phyloP scores from a whole-genome alignment of 2,888 invertebrate genomes.

The Liopterus haemorrhoidalis region DNA sequence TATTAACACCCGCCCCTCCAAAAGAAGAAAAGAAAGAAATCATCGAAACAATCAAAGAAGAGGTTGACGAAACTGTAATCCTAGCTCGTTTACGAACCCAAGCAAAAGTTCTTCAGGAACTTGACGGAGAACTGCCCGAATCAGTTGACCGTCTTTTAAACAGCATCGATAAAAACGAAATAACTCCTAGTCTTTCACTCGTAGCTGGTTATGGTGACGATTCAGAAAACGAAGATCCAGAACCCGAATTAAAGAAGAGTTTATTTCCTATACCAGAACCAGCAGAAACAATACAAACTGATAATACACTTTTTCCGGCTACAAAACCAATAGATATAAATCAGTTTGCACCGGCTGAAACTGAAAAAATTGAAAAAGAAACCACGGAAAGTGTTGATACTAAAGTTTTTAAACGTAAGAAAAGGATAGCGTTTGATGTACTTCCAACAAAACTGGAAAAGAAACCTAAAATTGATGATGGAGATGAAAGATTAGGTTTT shows the following conservation, averaged over 20 bases:
- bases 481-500: slow-evolving; percentile 39
- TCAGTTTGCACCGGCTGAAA: slow-evolving; percentile 35
- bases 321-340: slow-evolving; percentile 42
- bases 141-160: slow-evolving; percentile 39
- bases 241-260: slow-evolving; percentile 20
- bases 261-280: slow-evolving; percentile 9
- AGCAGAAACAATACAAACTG: slow-evolving; percentile 34
- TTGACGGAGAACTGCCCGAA: slow-evolving; percentile 43
- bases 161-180: slow-evolving; percentile 24
- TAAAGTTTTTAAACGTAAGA: slow-evolving; percentile 52
- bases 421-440: slow-evolving; percentile 48
- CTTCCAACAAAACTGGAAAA: slow-evolving; percentile 32
- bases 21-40: slow-evolving; percentile 15
- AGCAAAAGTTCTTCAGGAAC: slow-evolving; percentile 44
- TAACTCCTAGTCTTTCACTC: slow-evolving; percentile 41
- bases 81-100: slow-evolving; percentile 44
- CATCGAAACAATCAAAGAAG: slow-evolving; percentile 28
- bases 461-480: slow-evolving; percentile 24
- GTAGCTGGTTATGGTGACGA: slow-evolving; percentile 54
- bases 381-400: slow-evolving; percentile 37
- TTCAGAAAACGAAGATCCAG: slow-evolving; percentile 44
- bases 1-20: background rate
- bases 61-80: slow-evolving; percentile 43
- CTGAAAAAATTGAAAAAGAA: slow-evolving; percentile 20
- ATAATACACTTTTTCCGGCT: slow-evolving; percentile 48